These are phyloP conservation scores for Camponotus vicinus DNA, from an alignment of 1,140 invertebrate species.

Conservation along the genomic window DNA sequence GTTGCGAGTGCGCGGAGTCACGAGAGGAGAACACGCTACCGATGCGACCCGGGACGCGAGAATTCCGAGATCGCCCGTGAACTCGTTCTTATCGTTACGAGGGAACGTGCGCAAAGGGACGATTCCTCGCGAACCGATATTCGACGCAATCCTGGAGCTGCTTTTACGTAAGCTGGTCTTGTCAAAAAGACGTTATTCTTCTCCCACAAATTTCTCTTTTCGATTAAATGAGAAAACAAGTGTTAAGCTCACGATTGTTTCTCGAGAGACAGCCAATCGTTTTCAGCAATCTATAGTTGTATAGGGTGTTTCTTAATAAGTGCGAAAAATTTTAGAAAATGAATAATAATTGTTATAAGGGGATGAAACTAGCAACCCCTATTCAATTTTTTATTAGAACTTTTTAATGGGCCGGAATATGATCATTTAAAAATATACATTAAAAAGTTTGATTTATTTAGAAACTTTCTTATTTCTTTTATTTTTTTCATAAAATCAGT, in stretches of 20 bases:
- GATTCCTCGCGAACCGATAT: conserved; percentile 42
- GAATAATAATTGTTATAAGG: no score
- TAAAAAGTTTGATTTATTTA: no score
- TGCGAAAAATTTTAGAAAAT: no score
- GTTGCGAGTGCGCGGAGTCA: conserved; percentile 65
- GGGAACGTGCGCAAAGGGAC: conserved; percentile 30
- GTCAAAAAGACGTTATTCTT: not conserved
- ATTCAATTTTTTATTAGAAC: no score
- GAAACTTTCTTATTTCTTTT: no score
- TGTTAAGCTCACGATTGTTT: not conserved
- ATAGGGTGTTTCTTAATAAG: no score
- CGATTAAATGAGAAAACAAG: no score
- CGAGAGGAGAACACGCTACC: conserved; percentile 46
- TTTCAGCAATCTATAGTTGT: not conserved
- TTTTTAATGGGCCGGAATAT: no score
- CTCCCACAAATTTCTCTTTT: not conserved
- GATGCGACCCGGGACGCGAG: conserved; percentile 55
- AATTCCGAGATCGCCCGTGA: conserved; percentile 64
- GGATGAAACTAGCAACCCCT: no score
- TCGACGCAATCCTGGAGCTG: conserved; percentile 13
- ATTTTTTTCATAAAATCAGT: no score
- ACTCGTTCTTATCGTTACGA: conserved; percentile 68
- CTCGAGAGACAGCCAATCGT: no score
- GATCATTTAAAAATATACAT: no score
- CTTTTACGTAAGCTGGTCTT: not conserved